phyloP scores from a whole-genome alignment of 2,888 invertebrate species.

The Caenorhabditis wallacei region DNA sequence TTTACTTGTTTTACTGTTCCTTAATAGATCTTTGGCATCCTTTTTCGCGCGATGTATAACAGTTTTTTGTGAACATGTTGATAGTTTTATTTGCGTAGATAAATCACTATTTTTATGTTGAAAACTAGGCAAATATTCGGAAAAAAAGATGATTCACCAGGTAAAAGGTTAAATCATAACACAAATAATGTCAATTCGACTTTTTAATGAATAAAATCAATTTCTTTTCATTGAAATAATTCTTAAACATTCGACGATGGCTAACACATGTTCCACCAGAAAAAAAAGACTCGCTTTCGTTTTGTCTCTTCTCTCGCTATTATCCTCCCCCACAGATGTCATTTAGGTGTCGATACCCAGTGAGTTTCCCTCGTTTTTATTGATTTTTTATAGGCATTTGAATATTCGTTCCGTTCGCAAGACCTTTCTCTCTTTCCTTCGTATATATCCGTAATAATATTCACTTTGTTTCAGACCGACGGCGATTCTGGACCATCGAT shows the following conservation, averaged over 20 bases:
- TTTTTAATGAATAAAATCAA: not conserved
- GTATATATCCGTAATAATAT: not conserved
- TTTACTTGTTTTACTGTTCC: constrained; percentile 15
- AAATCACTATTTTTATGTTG: constrained; percentile 27
- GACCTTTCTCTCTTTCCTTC: not conserved
- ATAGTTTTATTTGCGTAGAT: not conserved
- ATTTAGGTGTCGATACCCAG: constrained; percentile 1
- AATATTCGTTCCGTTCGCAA: not conserved
- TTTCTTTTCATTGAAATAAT: not conserved
- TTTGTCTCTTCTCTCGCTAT: constrained; percentile 5
- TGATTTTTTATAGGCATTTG: constrained; percentile 14
- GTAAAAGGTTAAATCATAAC: constrained; percentile 9
- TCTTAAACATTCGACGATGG: constrained; percentile 6
- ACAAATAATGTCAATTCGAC: not conserved
- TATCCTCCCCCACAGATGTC: constrained; percentile 30
- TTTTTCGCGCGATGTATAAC: constrained; percentile 1
- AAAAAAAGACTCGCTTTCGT: constrained; percentile 9
- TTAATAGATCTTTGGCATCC: not conserved
- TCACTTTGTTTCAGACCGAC: not conserved
- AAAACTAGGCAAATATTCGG: constrained; percentile 19
- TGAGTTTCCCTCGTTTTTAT: constrained; percentile 17
- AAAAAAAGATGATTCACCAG: constrained; percentile 29
- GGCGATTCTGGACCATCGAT: not conserved
- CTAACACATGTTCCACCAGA: constrained; percentile 37
- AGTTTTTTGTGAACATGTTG: not conserved